phyloP scores from a whole-genome alignment of 2,888 invertebrate genomes.

The Molorchus minor region DNA sequence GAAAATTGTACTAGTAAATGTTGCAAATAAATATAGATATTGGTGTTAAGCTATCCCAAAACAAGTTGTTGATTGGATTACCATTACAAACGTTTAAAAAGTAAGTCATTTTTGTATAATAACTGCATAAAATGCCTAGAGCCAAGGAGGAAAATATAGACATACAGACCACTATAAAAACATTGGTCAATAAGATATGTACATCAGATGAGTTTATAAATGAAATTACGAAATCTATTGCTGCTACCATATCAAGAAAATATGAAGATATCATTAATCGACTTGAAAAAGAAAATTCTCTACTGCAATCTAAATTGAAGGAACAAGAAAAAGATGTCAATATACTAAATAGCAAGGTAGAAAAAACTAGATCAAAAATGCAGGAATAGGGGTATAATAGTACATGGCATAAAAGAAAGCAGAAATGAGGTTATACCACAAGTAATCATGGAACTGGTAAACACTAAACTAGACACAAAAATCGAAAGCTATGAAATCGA shows the following conservation, averaged over 20 bases:
- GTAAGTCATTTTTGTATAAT: too few relatives aligned
- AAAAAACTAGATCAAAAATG: not conserved
- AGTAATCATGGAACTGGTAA: not conserved
- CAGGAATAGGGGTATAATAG: not conserved
- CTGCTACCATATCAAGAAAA: not conserved
- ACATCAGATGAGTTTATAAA: not conserved
- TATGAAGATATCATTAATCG: constrained; percentile 1
- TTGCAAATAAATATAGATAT: too few relatives aligned
- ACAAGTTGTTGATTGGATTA: too few relatives aligned
- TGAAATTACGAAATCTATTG: not conserved
- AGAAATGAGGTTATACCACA: not conserved
- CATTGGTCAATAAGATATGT: not conserved
- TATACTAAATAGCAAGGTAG: not conserved
- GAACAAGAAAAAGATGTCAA: not conserved
- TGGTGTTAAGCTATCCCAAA: too few relatives aligned
- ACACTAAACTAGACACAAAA: not conserved
- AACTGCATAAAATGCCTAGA: not conserved
- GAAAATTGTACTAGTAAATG: too few relatives aligned
- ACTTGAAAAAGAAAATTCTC: not conserved
- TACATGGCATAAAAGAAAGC: not conserved
- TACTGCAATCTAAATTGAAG: not conserved
- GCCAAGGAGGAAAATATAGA: not conserved
- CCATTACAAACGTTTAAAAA: too few relatives aligned
- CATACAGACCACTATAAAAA: not conserved
- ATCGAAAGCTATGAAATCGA: not conserved